Conservation (phyloP, 2,113 vertebrate species). For the Hypocryptadius cinnamomeus region DNA sequence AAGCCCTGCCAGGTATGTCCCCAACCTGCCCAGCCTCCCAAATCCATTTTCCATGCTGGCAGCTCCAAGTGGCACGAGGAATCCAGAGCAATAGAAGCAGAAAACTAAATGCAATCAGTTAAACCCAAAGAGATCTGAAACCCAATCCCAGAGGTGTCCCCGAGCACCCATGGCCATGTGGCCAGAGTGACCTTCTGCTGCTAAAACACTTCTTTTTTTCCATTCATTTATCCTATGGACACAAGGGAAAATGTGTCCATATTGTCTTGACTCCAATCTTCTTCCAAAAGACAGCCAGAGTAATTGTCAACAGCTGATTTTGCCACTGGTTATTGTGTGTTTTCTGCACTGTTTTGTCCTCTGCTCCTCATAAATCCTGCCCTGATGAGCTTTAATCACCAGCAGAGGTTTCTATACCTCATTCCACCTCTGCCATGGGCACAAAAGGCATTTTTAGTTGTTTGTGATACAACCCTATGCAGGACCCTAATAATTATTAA, state of each 20-base stretch:
- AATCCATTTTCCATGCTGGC: rapidly evolving
- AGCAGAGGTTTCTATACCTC: neutral
- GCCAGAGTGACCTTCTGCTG: neutral
- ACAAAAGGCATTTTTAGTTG: neutral
- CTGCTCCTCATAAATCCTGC: neutral
- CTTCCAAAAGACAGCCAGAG: neutral
- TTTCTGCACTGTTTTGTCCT: neutral
- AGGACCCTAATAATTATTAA: neutral
- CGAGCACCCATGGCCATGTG: rapidly evolving
- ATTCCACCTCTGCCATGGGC: neutral
- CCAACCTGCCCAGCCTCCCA: neutral
- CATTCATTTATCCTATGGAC: neutral
- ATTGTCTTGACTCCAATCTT: neutral
- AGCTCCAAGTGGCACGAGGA: neutral
- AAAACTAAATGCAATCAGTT: neutral
- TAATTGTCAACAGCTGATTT: neutral
- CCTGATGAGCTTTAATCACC: neutral
- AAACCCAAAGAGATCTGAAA: neutral
- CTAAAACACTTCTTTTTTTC: neutral
- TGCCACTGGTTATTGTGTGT: neutral
- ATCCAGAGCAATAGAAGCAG: rapidly evolving
- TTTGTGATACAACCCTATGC: too few relatives aligned
- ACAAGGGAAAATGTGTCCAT: neutral
- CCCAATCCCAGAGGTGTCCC: rapidly evolving
- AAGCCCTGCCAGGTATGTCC: neutral